A percentile compares a stretch with the other conserved stretches of the same genome.
Conservation (phyloP, 2,113 vertebrate species). For the Ascaphus truei region DNA sequence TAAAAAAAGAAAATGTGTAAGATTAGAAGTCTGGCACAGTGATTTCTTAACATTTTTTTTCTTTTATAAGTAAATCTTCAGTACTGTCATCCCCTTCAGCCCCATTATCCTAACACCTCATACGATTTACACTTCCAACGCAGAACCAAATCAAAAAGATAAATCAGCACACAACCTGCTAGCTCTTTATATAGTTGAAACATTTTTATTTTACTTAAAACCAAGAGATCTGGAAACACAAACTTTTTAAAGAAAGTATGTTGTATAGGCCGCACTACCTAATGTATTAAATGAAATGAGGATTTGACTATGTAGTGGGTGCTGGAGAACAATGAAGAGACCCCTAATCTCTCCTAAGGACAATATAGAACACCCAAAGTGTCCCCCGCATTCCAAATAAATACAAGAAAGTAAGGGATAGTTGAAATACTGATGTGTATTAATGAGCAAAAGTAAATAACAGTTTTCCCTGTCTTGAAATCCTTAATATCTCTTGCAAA, state of each 20-base stretch:
- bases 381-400: too few species aligned
- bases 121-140: constrained; percentile 23
- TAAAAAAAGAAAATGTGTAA: constrained; percentile 16
- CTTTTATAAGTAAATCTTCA: constrained; percentile 24
- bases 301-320: too few species aligned
- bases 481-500: too few species aligned
- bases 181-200: not conserved
- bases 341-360: too few species aligned
- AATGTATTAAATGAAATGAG: too few species aligned
- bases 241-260: not conserved
- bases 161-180: constrained; percentile 16
- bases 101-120: constrained; percentile 26
- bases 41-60: constrained; percentile 28
- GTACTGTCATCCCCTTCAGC: not conserved
- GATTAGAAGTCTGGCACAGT: constrained; percentile 7
- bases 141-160: constrained; percentile 22
- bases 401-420: too few species aligned
- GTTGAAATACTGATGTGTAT: too few species aligned
- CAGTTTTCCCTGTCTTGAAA: too few species aligned
- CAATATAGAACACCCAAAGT: too few species aligned
- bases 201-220: not conserved
- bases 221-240: not conserved
- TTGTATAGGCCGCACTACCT: too few species aligned
- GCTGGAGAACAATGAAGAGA: too few species aligned
- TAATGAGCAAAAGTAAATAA: too few species aligned